phyloP scores from a whole-genome alignment of 2,888 invertebrate species.

The Pseudococcus longispinus region DNA sequence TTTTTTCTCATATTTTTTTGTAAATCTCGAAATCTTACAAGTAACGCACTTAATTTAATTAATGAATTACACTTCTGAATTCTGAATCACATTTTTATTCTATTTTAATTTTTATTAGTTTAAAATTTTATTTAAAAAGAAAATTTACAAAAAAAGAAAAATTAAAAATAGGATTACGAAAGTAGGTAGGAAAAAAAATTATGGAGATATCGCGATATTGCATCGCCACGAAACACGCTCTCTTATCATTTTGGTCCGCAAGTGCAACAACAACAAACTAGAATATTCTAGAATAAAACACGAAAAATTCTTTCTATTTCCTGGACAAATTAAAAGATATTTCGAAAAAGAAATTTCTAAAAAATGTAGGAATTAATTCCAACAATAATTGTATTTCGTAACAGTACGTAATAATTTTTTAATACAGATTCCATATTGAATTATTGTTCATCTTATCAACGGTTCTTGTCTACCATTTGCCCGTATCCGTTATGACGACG shows the following conservation, averaged over 20 bases:
- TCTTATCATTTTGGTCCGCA: slow-evolving; percentile 65
- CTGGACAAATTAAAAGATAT: not conserved
- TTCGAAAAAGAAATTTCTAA: not conserved
- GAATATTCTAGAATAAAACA: slow-evolving; percentile 3
- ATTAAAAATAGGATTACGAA: no score
- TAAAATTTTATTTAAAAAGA: no score
- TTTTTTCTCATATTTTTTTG: no score
- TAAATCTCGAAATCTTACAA: no score
- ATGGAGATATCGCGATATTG: not conserved
- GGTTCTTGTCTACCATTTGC: not conserved
- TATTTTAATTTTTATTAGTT: no score
- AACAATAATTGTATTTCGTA: not conserved
- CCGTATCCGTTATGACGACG: not conserved
- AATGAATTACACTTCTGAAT: no score
- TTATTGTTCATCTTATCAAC: not conserved
- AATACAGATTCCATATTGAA: no score
- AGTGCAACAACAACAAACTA: not conserved
- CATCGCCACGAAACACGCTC: not conserved
- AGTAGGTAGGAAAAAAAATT: not conserved
- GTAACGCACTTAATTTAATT: no score
- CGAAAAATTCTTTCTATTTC: not conserved
- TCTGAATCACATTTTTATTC: no score
- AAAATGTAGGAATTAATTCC: no score
- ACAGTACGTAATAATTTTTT: not conserved
- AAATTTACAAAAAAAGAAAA: no score